These are phyloP conservation scores for Tipula unca DNA, from an alignment of 2,888 invertebrate species.

Conservation along the genomic window DNA sequence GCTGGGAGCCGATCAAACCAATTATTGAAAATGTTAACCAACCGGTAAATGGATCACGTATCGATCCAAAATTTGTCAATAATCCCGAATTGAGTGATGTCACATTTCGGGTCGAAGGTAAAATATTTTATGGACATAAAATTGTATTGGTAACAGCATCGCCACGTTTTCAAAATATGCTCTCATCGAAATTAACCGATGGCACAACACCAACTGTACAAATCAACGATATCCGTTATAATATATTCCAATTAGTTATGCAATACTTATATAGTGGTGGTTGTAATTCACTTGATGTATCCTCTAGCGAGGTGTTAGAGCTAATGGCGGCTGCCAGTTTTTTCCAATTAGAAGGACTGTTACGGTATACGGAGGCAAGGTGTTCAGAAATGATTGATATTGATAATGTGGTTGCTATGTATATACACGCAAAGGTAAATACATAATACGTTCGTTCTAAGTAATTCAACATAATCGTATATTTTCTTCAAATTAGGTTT, in stretches of 20 bases:
- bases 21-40: constrained; percentile 60
- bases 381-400: constrained; percentile 77
- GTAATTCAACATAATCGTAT: not conserved
- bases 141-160: constrained; percentile 89
- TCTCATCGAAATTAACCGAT: constrained; percentile 64
- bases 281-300: constrained; percentile 66
- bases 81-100: constrained; percentile 89
- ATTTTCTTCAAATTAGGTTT: constrained; percentile 50
- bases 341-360: constrained; percentile 77
- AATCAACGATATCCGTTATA: constrained; percentile 86
- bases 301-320: constrained; percentile 73
- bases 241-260: constrained; percentile 91
- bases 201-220: constrained; percentile 76
- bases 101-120: constrained; percentile 83
- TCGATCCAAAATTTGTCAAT: constrained; percentile 89
- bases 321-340: constrained; percentile 87
- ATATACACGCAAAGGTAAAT: constrained; percentile 81
- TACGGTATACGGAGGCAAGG: constrained; percentile 76
- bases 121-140: constrained; percentile 88
- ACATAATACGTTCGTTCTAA: not conserved
- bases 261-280: constrained; percentile 88
- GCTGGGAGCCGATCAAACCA: constrained; percentile 74
- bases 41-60: constrained; percentile 59
- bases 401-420: constrained; percentile 85
- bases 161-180: constrained; percentile 75